Conservation (phyloP, 2,888 invertebrate genomes). For the Andrena dorsata region DNA sequence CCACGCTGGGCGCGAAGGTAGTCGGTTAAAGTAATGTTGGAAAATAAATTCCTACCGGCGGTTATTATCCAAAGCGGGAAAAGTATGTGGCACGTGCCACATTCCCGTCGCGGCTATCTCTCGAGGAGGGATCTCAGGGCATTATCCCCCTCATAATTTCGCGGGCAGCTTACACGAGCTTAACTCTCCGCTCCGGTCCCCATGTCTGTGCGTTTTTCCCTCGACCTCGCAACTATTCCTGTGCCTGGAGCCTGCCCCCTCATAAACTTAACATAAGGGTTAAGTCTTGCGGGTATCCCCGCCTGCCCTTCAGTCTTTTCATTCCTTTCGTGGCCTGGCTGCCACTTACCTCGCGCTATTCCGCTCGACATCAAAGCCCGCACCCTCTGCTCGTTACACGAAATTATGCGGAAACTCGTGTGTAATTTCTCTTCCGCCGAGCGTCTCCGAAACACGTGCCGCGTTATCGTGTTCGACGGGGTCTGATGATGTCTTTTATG, state of each 20-base stretch:
- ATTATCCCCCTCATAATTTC: constrained; percentile 81
- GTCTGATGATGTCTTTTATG: no score
- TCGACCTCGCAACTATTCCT: constrained; percentile 57
- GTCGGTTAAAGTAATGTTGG: constrained; percentile 39
- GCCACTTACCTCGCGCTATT: constrained; percentile 32
- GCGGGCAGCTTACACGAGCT: constrained; percentile 78
- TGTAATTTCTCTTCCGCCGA: constrained; percentile 20
- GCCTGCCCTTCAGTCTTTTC: constrained; percentile 52
- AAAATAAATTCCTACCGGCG: constrained; percentile 55
- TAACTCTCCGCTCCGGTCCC: constrained; percentile 63
- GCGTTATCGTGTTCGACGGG: not conserved
- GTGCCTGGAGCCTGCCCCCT: constrained; percentile 66
- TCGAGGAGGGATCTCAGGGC: constrained; percentile 67
- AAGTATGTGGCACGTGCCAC: constrained; percentile 67
- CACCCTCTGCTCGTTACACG: constrained; percentile 55
- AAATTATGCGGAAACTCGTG: constrained; percentile 42
- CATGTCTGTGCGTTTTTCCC: constrained; percentile 58
- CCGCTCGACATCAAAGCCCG: constrained; percentile 63
- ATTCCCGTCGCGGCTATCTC: constrained; percentile 68
- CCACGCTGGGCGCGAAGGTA: not conserved
- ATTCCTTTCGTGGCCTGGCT: constrained; percentile 50
- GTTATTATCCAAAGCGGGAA: constrained; percentile 59
- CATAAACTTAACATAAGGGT: constrained; percentile 78
- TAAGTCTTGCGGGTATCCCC: constrained; percentile 65
- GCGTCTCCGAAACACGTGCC: not conserved